These are phyloP conservation scores for Drosophila varians DNA, from an alignment of 1,140 invertebrate genomes.

Conservation along the genomic window DNA sequence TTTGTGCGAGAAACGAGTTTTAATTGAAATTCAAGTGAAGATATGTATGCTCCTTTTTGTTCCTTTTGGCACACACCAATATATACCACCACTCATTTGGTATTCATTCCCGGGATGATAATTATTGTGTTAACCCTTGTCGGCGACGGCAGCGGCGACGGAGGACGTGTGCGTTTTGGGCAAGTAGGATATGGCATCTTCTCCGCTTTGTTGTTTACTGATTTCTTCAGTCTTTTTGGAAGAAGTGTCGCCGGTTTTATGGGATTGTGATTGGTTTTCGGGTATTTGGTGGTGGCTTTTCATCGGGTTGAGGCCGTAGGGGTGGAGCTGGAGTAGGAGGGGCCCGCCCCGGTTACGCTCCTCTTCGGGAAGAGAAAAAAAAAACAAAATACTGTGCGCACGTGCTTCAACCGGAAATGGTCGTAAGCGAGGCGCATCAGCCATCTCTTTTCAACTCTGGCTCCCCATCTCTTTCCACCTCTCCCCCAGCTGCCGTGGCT, in stretches of 20 bases:
- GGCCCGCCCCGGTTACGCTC: constrained; percentile 37
- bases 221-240: constrained; percentile 18
- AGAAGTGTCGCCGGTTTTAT: constrained; percentile 60
- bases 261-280: constrained; percentile 71
- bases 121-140: constrained; percentile 76
- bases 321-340: constrained; percentile 17
- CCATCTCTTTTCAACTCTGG: constrained; percentile 42
- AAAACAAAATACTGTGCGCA: constrained; percentile 38
- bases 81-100: constrained; percentile 39
- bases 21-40: constrained; percentile 78
- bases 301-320: constrained; percentile 23
- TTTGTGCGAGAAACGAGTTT: constrained; percentile 67
- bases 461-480: constrained; percentile 29
- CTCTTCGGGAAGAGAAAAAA: constrained; percentile 40
- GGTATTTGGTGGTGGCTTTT: constrained; percentile 64
- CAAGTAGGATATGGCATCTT: constrained; percentile 55
- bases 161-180: constrained; percentile 73
- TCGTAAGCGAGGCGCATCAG: constrained; percentile 77
- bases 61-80: constrained; percentile 78
- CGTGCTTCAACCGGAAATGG: constrained; percentile 82
- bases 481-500: constrained; percentile 16
- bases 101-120: constrained; percentile 59
- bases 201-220: constrained; percentile 8
- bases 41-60: constrained; percentile 29
- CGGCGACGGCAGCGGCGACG: constrained; percentile 35